Evolutionary conservation across 2,113 vertebrate species (phyloP), one percentile per base, ranked within the genome.

Genomic region (Nipponia nippon): DNA sequence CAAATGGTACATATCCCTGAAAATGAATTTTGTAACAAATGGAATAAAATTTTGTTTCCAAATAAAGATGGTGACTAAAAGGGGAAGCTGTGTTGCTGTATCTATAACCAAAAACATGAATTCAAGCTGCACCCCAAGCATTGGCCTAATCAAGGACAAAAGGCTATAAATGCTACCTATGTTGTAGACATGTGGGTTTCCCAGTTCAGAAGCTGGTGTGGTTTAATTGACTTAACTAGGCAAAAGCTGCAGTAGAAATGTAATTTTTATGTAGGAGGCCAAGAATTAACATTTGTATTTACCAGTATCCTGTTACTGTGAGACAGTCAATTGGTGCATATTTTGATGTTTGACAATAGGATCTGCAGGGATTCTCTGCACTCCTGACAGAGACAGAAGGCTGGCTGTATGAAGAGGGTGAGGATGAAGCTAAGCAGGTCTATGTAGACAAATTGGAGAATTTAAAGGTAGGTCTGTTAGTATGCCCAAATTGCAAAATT

Each of bases 321-420:
- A 52, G 47, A 55, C 20, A 21, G 22, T 52, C 0, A 3, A 9
- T 44, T 76, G 36, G 18, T 58, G 42, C 14, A 0, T 78, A 16
- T 76, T 89, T 83, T 25, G 32, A 8, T 76, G 40, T 78, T 75
- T 84, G 61, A 88, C 42, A 3, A 16, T 47, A 98, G 98, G 98
- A 98, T 82, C 98, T 98, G 77, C 94, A 97, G 5, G 93, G 90
- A 16, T 98, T 98, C 92, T 95, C 97, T 86, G 96, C 96, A 7
- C 97, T 98, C 26, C 96, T 99, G 44, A 97, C 97, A 10, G 97
- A 98, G 89, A 98, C 98, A 38, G 98, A 98, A 97, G 97, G 98
- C 87, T 99, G 98, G 98, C 97, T 99, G 5, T 99, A 99, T 81
- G 98, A 98, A 82, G 98, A 99, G 75, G 98, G 98, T 36, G 98